Evolutionary conservation across 1,140 invertebrate genomes (phyloP).

Genomic region (Proctacanthus coquilletti): DNA sequence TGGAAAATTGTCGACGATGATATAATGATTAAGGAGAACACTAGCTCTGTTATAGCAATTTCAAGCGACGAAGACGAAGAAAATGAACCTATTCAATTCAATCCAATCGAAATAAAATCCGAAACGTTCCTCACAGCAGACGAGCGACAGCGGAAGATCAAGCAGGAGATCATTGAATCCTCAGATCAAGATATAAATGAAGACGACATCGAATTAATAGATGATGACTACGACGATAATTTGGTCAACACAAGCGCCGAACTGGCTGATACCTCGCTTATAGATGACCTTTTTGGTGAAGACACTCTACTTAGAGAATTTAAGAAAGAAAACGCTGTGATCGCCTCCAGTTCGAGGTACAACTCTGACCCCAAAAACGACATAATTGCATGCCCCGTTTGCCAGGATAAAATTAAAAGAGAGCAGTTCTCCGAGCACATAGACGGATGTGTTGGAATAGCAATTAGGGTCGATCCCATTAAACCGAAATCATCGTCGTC

Average conservation of each 20-base stretch:
- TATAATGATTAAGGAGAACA: conserved; percentile 6
- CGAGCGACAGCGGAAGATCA: conserved; percentile 15
- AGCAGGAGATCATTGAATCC: conserved; percentile 21
- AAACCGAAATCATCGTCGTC: conserved; percentile 4
- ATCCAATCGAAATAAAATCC: background rate
- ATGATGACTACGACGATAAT: conserved; percentile 23
- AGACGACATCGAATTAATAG: conserved; percentile 22
- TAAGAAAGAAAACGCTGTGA: conserved; percentile 16
- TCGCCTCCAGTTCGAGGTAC: conserved; percentile 10
- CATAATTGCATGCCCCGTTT: conserved; percentile 30
- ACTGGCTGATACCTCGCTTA: conserved; percentile 15
- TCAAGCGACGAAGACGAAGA: conserved; percentile 11
- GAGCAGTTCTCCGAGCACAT: conserved; percentile 17
- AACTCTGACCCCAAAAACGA: conserved; percentile 13
- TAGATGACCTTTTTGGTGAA: conserved; percentile 18
- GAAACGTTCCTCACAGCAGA: conserved; percentile 8
- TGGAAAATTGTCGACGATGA: conserved; percentile 11
- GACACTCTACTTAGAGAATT: conserved; percentile 17
- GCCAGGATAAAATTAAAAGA: conserved; percentile 19
- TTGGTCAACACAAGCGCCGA: conserved; percentile 7
- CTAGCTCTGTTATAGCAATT: conserved; percentile 10
- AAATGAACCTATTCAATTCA: conserved; percentile 8
- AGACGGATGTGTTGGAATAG: conserved; percentile 21
- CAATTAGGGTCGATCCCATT: conserved; percentile 9
- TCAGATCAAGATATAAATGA: conserved; percentile 6